Evolutionary conservation across 2,888 invertebrate genomes (phyloP).

Genomic region (Emmelina monodactyla): DNA sequence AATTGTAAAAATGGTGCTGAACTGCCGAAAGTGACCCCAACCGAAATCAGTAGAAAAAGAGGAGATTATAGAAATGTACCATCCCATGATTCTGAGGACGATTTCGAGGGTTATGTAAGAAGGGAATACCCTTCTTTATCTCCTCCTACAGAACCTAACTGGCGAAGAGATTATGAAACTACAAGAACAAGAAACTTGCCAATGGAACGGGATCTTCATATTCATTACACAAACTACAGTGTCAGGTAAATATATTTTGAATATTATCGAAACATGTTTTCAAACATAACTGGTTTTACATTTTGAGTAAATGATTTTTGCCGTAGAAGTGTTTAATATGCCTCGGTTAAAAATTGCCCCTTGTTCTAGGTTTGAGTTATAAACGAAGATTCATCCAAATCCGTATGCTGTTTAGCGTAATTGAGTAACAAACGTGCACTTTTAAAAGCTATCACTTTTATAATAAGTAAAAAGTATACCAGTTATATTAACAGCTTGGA

Average conservation of each 20-base stretch:
- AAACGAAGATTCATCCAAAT: too few species aligned
- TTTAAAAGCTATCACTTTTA: too few species aligned
- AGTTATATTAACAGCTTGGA: too few species aligned
- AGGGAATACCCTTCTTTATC: conserved; percentile 33
- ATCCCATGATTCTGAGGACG: conserved; percentile 73
- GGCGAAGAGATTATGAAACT: conserved; percentile 39
- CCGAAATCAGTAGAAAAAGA: conserved; percentile 60
- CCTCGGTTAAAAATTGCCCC: too few species aligned
- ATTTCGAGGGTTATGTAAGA: conserved; percentile 52
- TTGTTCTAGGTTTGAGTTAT: too few species aligned
- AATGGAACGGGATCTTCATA: conserved; percentile 69
- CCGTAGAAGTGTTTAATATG: too few species aligned
- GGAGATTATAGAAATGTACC: conserved; percentile 79
- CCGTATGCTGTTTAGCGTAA: too few species aligned
- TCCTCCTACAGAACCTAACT: conserved; percentile 33
- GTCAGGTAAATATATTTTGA: conserved; percentile 57
- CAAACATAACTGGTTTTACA: too few species aligned
- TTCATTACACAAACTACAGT: conserved; percentile 67
- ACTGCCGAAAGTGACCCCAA: conserved; percentile 33
- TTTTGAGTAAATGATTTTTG: too few species aligned
- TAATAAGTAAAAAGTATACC: too few species aligned
- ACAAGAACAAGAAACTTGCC: conserved; percentile 23
- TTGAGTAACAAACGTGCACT: too few species aligned
- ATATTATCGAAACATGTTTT: too few species aligned
- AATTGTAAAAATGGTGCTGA: conserved; percentile 60